Evolutionary conservation across 2,113 vertebrate species (phyloP).

Genomic region (Tylochromis polylepis): DNA sequence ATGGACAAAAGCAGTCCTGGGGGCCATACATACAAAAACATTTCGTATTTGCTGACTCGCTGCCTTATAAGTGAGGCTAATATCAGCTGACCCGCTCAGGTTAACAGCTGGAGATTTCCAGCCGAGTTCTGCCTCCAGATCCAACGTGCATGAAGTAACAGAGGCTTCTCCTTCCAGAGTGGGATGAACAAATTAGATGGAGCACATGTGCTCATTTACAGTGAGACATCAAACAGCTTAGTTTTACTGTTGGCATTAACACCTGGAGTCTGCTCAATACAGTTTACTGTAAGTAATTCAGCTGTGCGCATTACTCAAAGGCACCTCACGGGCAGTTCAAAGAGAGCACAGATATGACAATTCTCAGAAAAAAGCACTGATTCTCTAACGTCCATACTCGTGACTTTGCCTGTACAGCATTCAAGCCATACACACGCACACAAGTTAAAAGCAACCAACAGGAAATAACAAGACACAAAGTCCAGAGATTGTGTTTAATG

Average conservation of each 20-base stretch:
- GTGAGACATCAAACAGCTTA: background rate
- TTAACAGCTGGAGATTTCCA: slow-evolving; percentile 22
- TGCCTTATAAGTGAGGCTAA: background rate
- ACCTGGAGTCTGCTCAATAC: background rate
- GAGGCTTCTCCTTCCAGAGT: background rate
- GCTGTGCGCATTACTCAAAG: background rate
- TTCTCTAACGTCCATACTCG: background rate
- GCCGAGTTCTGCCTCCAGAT: background rate
- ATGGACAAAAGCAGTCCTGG: background rate
- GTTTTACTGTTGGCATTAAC: background rate
- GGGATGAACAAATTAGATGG: background rate
- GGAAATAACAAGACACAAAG: slow-evolving; percentile 50
- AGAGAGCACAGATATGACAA: background rate
- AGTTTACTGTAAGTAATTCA: background rate
- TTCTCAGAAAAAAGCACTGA: background rate
- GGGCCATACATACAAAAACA: background rate
- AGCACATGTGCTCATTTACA: slow-evolving; percentile 10
- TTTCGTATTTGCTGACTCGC: background rate
- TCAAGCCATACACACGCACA: background rate
- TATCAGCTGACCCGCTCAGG: background rate
- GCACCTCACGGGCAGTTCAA: background rate
- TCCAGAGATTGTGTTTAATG: slow-evolving; percentile 45
- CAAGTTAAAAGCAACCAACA: slow-evolving; percentile 28
- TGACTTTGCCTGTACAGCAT: background rate
- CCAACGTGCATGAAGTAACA: background rate